Evolutionary conservation across 1,140 invertebrate genomes (phyloP), one percentile per base, ranked within the genome.

Genomic region (Drosophila tani): DNA sequence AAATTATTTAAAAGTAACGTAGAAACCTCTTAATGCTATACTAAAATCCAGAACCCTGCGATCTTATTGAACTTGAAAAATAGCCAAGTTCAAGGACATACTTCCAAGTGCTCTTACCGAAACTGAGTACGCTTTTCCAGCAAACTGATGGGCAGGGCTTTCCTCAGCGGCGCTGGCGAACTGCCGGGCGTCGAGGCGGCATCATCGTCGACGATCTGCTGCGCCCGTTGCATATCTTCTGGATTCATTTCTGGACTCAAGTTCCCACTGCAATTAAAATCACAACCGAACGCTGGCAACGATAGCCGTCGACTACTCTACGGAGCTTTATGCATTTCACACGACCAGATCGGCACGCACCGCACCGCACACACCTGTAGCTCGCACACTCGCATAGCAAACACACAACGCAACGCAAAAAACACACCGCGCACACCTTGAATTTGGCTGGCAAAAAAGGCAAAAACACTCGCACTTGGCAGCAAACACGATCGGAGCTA

Each of bases 261-360:
- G 51, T 69, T 77, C 58, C 24, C 41, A 58, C 35, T 38, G 67
- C 65, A 68, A 80, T 73, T 65, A 62, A 50, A 79, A 60, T 56
- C 75, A 82, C 80, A 88, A 90, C 84, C 81, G 81, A 41, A 47
- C 84, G 43, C 74, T 81, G 74, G 50, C 63, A 81, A 64, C 38
- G 81, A 55, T 90, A 51, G 62, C 15, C 74, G 62, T 63, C 41
- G 63, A 88, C 84, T 88, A 81, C 77, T 56, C 35, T 68, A 68
- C 69, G 69, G 75, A 81, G 77, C 80, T 90, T 88, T 84, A 90
- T 88, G 84, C 81, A 88, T 65, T 90, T 88, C 84, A 75, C 87
- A 88, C 86, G 55, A 90, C 85, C 74, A 84, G 84, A 87, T 87
- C 81, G 83, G 84, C 84, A 88, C 84, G 84, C 85, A 79, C 58